A percentile compares a stretch with the other conserved stretches of the same genome.
Conservation (phyloP, 2,888 invertebrate species). For the Hylaea fasciaria region DNA sequence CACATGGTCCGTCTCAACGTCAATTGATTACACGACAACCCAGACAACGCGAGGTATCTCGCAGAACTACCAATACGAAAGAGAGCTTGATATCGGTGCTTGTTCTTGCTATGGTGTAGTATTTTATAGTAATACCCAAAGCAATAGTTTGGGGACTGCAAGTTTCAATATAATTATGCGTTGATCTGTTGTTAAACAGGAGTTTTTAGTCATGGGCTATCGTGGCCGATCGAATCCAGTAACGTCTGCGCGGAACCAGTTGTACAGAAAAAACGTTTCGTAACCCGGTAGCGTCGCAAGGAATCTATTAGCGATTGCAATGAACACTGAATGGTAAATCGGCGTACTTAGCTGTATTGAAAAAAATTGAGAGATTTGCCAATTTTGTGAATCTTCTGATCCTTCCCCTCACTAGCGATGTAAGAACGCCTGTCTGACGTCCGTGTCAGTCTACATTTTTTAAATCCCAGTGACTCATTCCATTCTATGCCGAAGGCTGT, state of each 20-base stretch:
- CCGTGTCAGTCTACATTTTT: not conserved
- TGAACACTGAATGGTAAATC: slow-evolving; percentile 9
- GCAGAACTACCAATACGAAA: no score
- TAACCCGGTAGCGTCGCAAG: slow-evolving; percentile 1
- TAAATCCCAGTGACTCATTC: no score
- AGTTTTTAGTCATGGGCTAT: no score
- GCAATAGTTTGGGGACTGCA: not conserved
- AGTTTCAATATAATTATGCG: no score
- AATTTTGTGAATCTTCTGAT: slow-evolving; percentile 4
- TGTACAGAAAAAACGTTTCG: slow-evolving; percentile 7
- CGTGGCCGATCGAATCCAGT: slow-evolving; percentile 6
- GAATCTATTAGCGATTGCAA: slow-evolving; percentile 5
- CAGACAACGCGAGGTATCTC: no score
- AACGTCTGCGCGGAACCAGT: slow-evolving; percentile 13
- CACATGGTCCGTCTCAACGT: no score
- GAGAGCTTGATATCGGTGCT: no score
- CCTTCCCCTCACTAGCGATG: slow-evolving; percentile 19
- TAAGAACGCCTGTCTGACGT: slow-evolving; percentile 8
- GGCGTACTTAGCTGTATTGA: slow-evolving; percentile 11
- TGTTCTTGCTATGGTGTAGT: no score
- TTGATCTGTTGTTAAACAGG: no score
- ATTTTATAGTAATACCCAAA: no score
- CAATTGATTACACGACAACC: no score
- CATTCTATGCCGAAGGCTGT: no score
- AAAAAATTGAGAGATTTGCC: slow-evolving; percentile 11